phyloP scores from a whole-genome alignment of 2,797 vertebrate genomes.

The Epinephelus malabaricus region DNA sequence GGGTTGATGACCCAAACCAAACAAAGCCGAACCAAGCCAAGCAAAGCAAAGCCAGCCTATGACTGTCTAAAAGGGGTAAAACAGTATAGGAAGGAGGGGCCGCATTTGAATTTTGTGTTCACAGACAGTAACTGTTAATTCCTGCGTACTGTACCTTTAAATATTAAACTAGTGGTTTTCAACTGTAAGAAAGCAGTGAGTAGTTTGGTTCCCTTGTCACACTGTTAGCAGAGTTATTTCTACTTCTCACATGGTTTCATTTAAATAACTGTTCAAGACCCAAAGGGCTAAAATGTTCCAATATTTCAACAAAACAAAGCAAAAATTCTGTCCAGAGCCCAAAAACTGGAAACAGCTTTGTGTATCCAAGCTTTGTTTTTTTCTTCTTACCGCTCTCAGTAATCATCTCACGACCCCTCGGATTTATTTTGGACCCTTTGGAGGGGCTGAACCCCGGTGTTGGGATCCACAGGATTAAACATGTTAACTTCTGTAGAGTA shows the following conservation, averaged over 20 bases:
- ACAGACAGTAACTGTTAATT: too few relatives aligned
- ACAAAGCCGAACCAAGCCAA: too few relatives aligned
- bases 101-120: too few relatives aligned
- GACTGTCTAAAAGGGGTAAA: too few relatives aligned
- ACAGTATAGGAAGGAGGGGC: too few relatives aligned
- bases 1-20: too few relatives aligned
- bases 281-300: not conserved
- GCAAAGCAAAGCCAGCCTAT: too few relatives aligned
- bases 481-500: not conserved
- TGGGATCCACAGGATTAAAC: not conserved
- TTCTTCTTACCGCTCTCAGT: not conserved
- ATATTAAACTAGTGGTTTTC: too few relatives aligned
- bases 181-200: not conserved
- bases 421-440: not conserved
- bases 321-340: not conserved
- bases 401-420: not conserved
- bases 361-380: not conserved
- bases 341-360: not conserved
- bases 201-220: not conserved
- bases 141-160: too few relatives aligned
- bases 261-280: not conserved
- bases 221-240: not conserved
- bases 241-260: conserved; percentile 2
- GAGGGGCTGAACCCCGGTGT: not conserved
- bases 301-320: not conserved